phyloP scores from a whole-genome alignment of 2,113 vertebrate genomes.

The Myotis brandtii region DNA sequence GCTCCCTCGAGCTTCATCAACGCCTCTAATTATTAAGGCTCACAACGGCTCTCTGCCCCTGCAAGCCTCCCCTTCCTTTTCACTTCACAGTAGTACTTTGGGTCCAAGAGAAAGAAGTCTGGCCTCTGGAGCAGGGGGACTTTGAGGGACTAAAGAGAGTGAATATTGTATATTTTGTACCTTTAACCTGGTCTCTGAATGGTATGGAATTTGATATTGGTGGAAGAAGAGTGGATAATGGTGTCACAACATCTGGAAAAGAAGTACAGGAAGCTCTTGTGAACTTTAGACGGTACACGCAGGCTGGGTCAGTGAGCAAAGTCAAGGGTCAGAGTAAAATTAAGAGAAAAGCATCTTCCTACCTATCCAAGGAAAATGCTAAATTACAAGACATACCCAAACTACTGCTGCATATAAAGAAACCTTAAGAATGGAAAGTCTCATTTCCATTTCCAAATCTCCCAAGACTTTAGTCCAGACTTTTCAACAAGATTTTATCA shows the following conservation, averaged over 20 bases:
- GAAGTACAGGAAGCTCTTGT: conserved; percentile 80
- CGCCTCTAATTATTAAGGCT: background rate
- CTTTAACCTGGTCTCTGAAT: conserved; percentile 82
- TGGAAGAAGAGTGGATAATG: conserved; percentile 77
- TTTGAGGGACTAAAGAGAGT: conserved; percentile 62
- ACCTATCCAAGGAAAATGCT: background rate
- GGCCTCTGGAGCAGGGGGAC: conserved; percentile 38
- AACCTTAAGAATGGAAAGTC: background rate
- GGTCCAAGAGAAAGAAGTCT: conserved; percentile 59
- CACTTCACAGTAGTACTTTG: background rate
- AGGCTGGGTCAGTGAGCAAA: conserved; percentile 18
- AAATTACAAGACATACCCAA: background rate
- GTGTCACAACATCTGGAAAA: conserved; percentile 80
- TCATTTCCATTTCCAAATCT: background rate
- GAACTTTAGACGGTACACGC: conserved; percentile 45
- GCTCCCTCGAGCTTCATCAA: background rate
- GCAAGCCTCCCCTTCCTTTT: conserved; percentile 12
- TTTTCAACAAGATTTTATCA: background rate
- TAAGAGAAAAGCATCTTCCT: background rate
- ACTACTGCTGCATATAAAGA: background rate
- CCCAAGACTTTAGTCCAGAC: background rate
- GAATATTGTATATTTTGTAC: conserved; percentile 70
- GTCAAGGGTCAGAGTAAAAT: background rate
- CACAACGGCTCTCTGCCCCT: background rate
- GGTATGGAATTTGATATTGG: conserved; percentile 79